Conservation (phyloP, 1,140 invertebrate species). For the Idris sp. region DNA sequence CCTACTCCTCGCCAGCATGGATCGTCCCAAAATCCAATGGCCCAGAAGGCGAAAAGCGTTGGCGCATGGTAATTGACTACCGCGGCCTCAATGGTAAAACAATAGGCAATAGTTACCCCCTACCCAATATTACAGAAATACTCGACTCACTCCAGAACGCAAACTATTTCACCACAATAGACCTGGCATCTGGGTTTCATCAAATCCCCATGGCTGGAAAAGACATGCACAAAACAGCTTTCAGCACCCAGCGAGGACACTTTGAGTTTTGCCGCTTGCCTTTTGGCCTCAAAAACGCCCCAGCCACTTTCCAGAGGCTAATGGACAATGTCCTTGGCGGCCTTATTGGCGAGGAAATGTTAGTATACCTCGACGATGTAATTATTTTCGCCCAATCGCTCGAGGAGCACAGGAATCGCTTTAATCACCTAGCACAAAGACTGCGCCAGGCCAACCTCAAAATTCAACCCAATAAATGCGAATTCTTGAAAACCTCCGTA, state of each 20-base stretch:
- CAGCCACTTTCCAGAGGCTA: background rate
- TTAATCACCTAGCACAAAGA: background rate
- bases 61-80: too few relatives aligned
- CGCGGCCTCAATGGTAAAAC: too few relatives aligned
- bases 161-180: slow-evolving; percentile 1
- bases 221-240: slow-evolving; percentile 1
- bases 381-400: background rate
- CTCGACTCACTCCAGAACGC: background rate
- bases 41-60: too few relatives aligned
- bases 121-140: slow-evolving; percentile 4
- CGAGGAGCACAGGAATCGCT: background rate
- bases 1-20: slow-evolving; percentile 2
- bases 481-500: background rate
- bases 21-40: background rate
- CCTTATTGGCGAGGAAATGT: too few relatives aligned
- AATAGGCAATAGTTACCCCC: too few relatives aligned
- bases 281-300: slow-evolving; percentile 1
- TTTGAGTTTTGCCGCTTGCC: background rate
- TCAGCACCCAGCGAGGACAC: background rate
- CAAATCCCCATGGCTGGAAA: background rate
- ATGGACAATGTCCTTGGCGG: too few relatives aligned
- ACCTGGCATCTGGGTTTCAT: background rate
- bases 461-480: slow-evolving; percentile 6
- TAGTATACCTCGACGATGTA: too few relatives aligned
- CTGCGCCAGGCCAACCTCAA: background rate